Evolutionary conservation across 2,888 invertebrate species (phyloP), one percentile per base, ranked within the genome.

Genomic region (Drosophila neonasuta): DNA sequence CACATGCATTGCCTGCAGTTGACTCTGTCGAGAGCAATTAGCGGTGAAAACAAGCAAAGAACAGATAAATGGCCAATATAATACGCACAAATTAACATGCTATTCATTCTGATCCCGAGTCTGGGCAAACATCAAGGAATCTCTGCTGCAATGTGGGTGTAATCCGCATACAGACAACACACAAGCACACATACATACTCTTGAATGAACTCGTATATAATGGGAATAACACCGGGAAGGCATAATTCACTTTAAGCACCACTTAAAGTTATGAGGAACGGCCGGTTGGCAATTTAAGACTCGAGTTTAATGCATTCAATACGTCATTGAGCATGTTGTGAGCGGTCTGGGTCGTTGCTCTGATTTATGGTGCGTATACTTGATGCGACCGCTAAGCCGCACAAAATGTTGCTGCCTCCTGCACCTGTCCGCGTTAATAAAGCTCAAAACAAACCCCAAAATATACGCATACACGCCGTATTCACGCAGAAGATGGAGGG

Each of bases 191-290:
- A 61, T 44, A 64, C 39, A 59, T 52, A 69, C n/a, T 13, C 13
- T 8, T 45, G 51, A 60, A 67, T 60, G 44, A 45, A 64, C 52
- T 52, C 52, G 52, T 69, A 67, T 34, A 44, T 34, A 44, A 42
- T 42, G 17, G n/a, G 49, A 66, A 80, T 63, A 80, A 52, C 62
- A 55, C 60, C 20, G 69, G 54, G 63, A 75, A 75, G 77, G 79
- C 83, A 86, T 81, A 86, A 81, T 86, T 81, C 81, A 83, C 78
- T 83, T 81, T 83, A 81, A 81, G 86, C 86, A 83, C 84, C 86
- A 81, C 81, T 86, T 81, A 86, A 80, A 71, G 78, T 80, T 83
- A 81, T 78, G 73, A 80, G 64, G 54, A 72, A 80, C 72, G 76
- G 73, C 56, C 86, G 44, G 62, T 62, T 62, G 56, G 65, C 78